Evolutionary conservation across 2,797 vertebrate genomes (phyloP).

Genomic region (Babyrousa celebensis): DNA sequence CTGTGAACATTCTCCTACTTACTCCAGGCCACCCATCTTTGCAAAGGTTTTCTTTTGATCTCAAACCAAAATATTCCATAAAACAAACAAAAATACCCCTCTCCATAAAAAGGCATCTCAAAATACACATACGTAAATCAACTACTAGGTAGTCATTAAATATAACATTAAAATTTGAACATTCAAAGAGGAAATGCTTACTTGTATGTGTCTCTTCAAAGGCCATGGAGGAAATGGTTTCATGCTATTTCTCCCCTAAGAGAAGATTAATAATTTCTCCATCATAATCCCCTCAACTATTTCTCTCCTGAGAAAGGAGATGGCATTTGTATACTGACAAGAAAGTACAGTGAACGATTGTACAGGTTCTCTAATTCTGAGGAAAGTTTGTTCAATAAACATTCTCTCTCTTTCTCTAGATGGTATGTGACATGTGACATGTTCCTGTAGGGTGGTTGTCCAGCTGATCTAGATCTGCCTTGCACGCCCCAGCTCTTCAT

Average conservation of each 20-base stretch:
- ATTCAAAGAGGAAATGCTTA: not conserved
- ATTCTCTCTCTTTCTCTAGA: too few relatives aligned
- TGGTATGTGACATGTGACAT: too few relatives aligned
- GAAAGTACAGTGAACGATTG: not conserved
- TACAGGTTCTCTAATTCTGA: not conserved
- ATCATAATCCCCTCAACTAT: not conserved
- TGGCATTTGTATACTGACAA: not conserved
- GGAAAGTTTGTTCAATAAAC: not conserved
- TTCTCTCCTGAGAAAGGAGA: not conserved
- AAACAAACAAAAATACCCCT: not conserved
- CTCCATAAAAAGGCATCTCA: not conserved
- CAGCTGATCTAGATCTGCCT: not conserved
- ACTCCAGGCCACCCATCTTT: too few relatives aligned
- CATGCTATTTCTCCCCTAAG: not conserved
- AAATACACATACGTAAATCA: not conserved
- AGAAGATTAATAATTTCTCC: not conserved
- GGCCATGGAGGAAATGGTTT: not conserved
- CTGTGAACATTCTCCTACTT: too few relatives aligned
- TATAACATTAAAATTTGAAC: not conserved
- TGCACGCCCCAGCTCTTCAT: not conserved
- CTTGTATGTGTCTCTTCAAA: not conserved
- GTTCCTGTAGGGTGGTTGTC: accelerated
- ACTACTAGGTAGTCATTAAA: not conserved
- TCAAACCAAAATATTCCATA: not conserved
- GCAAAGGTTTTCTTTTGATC: not conserved